phyloP scores from a whole-genome alignment of 2,888 invertebrate species.

The Polietes domitor region DNA sequence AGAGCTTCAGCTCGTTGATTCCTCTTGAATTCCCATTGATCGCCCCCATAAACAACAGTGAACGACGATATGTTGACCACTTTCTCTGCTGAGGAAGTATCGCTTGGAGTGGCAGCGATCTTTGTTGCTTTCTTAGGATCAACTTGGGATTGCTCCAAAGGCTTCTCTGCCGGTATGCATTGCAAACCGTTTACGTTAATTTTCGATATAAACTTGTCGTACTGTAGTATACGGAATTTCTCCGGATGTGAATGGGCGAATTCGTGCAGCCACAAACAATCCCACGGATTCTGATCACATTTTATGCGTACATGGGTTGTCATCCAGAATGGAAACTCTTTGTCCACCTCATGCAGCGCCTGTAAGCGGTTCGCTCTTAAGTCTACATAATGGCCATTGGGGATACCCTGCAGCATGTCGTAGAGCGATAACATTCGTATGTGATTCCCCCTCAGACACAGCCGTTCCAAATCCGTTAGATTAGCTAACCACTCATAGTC shows the following conservation, averaged over 20 bases:
- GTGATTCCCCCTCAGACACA: conserved; percentile 72
- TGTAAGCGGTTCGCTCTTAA: conserved; percentile 71
- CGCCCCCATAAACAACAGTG: conserved; percentile 72
- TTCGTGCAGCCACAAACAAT: conserved; percentile 77
- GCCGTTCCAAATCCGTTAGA: conserved; percentile 68
- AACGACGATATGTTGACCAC: conserved; percentile 71
- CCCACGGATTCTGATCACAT: conserved; percentile 78
- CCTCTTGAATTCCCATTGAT: conserved; percentile 74
- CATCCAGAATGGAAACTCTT: conserved; percentile 45
- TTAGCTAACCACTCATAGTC: conserved; percentile 71
- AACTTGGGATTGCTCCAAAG: not conserved
- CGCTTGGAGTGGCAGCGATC: not conserved
- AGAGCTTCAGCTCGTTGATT: conserved; percentile 77
- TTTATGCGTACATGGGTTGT: conserved; percentile 70
- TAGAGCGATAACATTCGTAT: conserved; percentile 70
- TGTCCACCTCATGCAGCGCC: conserved; percentile 64
- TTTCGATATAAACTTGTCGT: conserved; percentile 78
- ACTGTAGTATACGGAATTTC: conserved; percentile 76
- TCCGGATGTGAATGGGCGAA: conserved; percentile 76
- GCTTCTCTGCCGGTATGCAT: conserved; percentile 71
- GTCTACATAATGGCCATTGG: conserved; percentile 67
- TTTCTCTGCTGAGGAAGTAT: not conserved
- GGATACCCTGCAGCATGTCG: conserved; percentile 65
- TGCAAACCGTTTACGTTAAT: conserved; percentile 79
- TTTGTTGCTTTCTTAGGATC: not conserved